phyloP scores from a whole-genome alignment of 2,888 invertebrate species.

The Dinocampus coccinellae region DNA sequence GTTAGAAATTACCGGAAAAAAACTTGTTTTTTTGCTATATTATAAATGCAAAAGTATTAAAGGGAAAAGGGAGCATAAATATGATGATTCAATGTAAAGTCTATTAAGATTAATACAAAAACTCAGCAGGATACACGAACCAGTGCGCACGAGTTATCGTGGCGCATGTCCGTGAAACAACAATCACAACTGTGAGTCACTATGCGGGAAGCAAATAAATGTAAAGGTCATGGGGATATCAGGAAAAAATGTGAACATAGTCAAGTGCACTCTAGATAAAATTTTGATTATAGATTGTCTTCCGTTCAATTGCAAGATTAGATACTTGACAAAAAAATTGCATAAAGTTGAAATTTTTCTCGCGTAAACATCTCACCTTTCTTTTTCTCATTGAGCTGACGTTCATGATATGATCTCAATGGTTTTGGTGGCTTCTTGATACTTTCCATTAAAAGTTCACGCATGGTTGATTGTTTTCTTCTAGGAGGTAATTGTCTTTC shows the following conservation, averaged over 20 bases:
- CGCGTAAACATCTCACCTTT: constrained; percentile 46
- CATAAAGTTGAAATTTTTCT: background rate
- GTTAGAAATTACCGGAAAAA: background rate
- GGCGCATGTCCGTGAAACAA: constrained; percentile 17
- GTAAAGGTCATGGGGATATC: constrained; percentile 11
- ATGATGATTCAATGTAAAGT: constrained; percentile 1
- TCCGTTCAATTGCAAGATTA: background rate
- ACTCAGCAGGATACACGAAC: constrained; percentile 11
- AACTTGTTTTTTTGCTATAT: background rate
- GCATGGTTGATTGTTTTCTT: constrained; percentile 80
- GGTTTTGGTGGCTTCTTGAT: constrained; percentile 80
- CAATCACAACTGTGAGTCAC: constrained; percentile 21
- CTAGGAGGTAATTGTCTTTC: constrained; percentile 87
- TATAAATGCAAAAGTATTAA: background rate
- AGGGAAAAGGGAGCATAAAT: background rate
- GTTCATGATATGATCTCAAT: constrained; percentile 67
- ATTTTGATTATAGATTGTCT: constrained; percentile 2
- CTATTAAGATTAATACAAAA: constrained; percentile 5
- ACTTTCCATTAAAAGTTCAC: constrained; percentile 88
- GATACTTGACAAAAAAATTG: background rate
- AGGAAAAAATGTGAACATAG: background rate
- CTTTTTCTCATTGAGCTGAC: constrained; percentile 39
- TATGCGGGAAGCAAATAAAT: background rate
- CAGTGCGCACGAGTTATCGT: constrained; percentile 21
- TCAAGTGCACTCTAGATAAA: background rate